Evolutionary conservation across 2,797 vertebrate species (phyloP).

Genomic region (Sebastes minor): DNA sequence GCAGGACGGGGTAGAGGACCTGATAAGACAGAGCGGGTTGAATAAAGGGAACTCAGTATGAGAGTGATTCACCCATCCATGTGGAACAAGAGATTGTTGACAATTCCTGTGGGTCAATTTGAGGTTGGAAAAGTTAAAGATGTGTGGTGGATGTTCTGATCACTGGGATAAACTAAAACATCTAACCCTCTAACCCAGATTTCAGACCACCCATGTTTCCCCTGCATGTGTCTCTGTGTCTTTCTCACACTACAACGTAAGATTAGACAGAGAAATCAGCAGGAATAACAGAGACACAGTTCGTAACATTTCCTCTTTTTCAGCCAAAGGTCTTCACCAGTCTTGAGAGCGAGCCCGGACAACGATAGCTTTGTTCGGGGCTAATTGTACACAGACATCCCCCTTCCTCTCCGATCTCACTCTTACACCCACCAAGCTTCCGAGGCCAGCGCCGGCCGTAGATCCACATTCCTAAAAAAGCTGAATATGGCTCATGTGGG

Average conservation of each 20-base stretch:
- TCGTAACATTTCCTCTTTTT: slow-evolving; percentile 38
- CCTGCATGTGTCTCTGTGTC: neutral
- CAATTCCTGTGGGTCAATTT: slow-evolving; percentile 62
- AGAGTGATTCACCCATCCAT: slow-evolving; percentile 25
- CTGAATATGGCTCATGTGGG: slow-evolving; percentile 72
- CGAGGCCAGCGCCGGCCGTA: slow-evolving; percentile 54
- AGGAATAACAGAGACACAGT: slow-evolving; percentile 18
- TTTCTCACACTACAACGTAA: slow-evolving; percentile 18
- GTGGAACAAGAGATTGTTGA: slow-evolving; percentile 34
- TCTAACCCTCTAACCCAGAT: slow-evolving; percentile 26
- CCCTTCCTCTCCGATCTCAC: slow-evolving; percentile 62
- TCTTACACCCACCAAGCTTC: slow-evolving; percentile 65
- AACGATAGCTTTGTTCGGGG: slow-evolving; percentile 78
- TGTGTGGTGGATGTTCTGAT: slow-evolving; percentile 48
- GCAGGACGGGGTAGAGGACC: slow-evolving; percentile 82
- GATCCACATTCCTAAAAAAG: slow-evolving; percentile 71
- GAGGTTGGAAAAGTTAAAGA: slow-evolving; percentile 64
- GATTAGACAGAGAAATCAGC: slow-evolving; percentile 1
- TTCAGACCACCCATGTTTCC: slow-evolving; percentile 65
- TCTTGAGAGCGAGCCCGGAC: slow-evolving; percentile 61
- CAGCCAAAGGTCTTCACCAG: slow-evolving; percentile 55
- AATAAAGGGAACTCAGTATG: neutral
- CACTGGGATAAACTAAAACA: slow-evolving; percentile 44
- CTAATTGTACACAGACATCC: slow-evolving; percentile 81
- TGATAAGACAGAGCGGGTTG: slow-evolving; percentile 15